These are phyloP conservation scores for Axea sp. DNA, from an alignment of 2,888 invertebrate species.

Conservation along the genomic window DNA sequence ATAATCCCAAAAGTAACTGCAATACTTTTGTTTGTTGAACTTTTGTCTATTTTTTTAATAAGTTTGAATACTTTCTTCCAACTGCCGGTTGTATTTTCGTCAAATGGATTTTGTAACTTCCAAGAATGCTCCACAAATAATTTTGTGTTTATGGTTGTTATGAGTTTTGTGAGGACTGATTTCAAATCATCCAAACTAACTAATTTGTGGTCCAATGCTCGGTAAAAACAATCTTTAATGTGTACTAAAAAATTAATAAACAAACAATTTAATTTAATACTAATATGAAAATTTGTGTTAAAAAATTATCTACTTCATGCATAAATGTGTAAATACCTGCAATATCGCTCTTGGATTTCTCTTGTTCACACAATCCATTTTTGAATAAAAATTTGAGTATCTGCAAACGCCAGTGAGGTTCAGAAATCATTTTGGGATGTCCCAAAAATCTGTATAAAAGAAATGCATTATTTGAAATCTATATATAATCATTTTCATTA, in stretches of 20 bases:
- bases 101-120: conserved; percentile 82
- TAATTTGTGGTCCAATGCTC: conserved; percentile 85
- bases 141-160: conserved; percentile 82
- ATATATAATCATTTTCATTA: too few species aligned
- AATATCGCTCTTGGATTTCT: conserved; percentile 82
- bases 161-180: conserved; percentile 82
- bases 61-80: conserved; percentile 84
- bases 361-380: conserved; percentile 83
- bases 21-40: conserved; percentile 80
- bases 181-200: conserved; percentile 84
- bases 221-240: conserved; percentile 85
- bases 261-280: too few species aligned
- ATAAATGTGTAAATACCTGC: too few species aligned
- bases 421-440: conserved; percentile 81
- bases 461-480: too few species aligned
- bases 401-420: conserved; percentile 84
- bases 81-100: conserved; percentile 81
- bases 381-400: conserved; percentile 85
- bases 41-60: conserved; percentile 81
- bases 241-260: conserved; percentile 81
- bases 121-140: conserved; percentile 72
- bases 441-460: conserved; percentile 79
- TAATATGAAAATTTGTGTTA: too few species aligned
- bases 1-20: conserved; percentile 86
- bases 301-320: too few species aligned